phyloP scores from a whole-genome alignment of 2,797 vertebrate species.

The Discoglossus pictus region DNA sequence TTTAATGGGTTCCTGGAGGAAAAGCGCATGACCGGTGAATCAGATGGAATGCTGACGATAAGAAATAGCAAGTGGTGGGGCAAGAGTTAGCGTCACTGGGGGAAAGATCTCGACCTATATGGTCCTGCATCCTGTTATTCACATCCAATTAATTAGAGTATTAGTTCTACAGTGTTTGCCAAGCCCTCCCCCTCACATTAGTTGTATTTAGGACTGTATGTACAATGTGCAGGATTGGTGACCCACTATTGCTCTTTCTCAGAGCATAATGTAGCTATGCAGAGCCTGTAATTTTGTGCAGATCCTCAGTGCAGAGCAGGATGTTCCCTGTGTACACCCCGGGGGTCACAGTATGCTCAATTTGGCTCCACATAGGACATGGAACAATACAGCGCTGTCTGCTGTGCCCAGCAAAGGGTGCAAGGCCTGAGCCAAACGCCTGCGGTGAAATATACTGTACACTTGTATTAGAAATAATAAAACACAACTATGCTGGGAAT shows the following conservation, averaged over 20 bases:
- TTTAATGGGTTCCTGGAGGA: no score
- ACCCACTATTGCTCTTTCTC: constrained; percentile 2
- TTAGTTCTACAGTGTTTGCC: no score
- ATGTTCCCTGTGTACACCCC: constrained; percentile 17
- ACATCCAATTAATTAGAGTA: no score
- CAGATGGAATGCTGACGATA: no score
- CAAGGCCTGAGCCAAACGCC: background rate
- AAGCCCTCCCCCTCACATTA: no score
- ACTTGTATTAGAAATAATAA: constrained; percentile 9
- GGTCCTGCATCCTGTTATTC: no score
- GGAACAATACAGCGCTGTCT: constrained; percentile 21
- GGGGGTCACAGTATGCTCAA: constrained; percentile 1
- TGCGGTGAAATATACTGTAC: background rate
- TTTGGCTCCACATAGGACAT: constrained; percentile 1
- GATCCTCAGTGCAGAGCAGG: constrained; percentile 23
- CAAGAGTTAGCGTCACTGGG: no score
- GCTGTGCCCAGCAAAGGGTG: background rate
- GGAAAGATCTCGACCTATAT: no score
- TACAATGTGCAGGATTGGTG: constrained; percentile 10
- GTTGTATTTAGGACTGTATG: no score
- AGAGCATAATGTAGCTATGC: constrained; percentile 2
- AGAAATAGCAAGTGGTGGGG: no score
- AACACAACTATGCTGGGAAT: constrained; percentile 8
- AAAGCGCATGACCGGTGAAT: no score
- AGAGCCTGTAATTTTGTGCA: background rate